Evolutionary conservation across 2,797 vertebrate species (phyloP).

Genomic region (Pipistrellus pygmaeus): DNA sequence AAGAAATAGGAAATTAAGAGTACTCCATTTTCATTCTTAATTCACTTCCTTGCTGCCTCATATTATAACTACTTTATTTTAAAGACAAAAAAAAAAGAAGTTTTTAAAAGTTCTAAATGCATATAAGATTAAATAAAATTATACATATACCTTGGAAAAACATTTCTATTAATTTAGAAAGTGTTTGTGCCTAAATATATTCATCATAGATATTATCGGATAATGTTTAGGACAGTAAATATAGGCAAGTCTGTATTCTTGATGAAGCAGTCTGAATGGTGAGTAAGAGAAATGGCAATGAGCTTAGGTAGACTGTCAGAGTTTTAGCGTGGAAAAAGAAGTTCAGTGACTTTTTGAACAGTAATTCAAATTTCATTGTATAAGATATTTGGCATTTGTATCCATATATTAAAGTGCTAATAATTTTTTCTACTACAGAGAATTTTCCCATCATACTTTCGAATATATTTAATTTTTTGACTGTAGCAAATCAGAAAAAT

Average conservation of each 20-base stretch:
- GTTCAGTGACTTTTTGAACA: background rate
- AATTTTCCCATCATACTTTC: background rate
- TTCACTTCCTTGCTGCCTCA: background rate
- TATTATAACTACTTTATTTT: background rate
- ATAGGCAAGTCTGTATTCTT: background rate
- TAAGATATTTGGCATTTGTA: background rate
- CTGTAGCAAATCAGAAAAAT: background rate
- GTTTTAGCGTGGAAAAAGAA: background rate
- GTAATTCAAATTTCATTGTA: slow-evolving; percentile 7
- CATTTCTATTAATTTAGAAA: slow-evolving; percentile 13
- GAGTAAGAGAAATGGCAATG: background rate
- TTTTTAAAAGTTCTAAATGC: background rate
- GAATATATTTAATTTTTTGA: background rate
- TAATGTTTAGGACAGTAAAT: background rate
- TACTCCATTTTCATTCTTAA: background rate
- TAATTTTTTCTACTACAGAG: background rate
- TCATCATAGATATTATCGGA: background rate
- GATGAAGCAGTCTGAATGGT: background rate
- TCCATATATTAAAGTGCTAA: background rate
- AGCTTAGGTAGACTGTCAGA: background rate
- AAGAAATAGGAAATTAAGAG: slow-evolving; percentile 63
- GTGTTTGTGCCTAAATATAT: slow-evolving; percentile 7
- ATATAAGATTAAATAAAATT: slow-evolving; percentile 33
- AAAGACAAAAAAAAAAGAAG: slow-evolving; percentile 30
- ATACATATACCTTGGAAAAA: background rate